Evolutionary conservation across 2,797 vertebrate genomes (phyloP), one percentile per base, ranked within the genome.

Genomic region (Huso huso): DNA sequence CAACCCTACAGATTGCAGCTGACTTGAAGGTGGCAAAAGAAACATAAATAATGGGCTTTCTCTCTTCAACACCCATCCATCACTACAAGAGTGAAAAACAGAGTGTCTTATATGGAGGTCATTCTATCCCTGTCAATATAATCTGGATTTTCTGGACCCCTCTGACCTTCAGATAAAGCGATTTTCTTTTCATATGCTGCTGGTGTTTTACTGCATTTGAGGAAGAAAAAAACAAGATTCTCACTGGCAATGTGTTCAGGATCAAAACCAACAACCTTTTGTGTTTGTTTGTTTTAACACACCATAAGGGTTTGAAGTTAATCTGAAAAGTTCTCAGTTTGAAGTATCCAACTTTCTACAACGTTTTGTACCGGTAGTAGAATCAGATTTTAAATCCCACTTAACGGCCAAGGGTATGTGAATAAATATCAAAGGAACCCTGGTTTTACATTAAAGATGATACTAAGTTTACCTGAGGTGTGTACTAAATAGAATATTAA

Each of bases 11-110:
- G 82, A 83, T 80, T 80, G 79, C 73, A 80, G 71, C 68, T 69
- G 75, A 81, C 73, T 77, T 64, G 64, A 68, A 73, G 74, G 74
- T 70, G 66, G 68, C 11, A 71, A 63, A 75, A 79, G 71, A 77
- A 76, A 48, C 74, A 79, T 77, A 71, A 74, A 80, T 78, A 79
- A 81, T 65, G 49, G 70, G 68, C 76, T 85, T 83, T 15, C 69
- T 69, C 73, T 72, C 73, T 75, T 62, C 65, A 73, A 69, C 74
- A 77, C 72, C 70, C 75, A 80, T 85, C 81, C 70, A 75, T 85
- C 79, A 83, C 62, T 71, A 73, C 52, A 70, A 75, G 81, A 73
- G 70, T 67, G 71, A 72, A 72, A 70, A 84, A 83, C 82, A 64
- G 70, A 72, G 68, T 78, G 51, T 70, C 77, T 68, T 64, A 58